These are phyloP conservation scores for Cotesia vestalis DNA, from an alignment of 1,140 invertebrate species.

Conservation along the genomic window DNA sequence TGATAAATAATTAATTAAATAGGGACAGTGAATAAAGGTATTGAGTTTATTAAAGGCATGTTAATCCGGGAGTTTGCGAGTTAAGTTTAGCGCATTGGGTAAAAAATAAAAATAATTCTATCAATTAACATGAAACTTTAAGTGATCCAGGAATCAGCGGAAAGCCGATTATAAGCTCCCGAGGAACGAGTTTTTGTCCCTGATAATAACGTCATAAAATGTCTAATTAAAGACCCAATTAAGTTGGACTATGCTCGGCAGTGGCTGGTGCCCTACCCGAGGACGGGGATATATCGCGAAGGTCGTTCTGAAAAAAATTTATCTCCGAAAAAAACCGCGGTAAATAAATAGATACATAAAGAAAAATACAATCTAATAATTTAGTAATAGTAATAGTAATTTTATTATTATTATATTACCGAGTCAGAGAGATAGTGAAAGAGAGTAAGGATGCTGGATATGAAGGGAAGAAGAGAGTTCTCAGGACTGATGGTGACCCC, in stretches of 20 bases:
- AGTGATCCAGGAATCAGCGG: conserved; percentile 9
- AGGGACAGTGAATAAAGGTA: not conserved
- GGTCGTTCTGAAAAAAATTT: too few species aligned
- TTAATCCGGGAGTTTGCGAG: not conserved
- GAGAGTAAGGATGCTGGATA: not conserved
- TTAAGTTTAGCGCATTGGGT: not conserved
- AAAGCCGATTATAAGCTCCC: conserved; percentile 5
- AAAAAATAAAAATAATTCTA: conserved; percentile 15
- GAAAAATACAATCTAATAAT: too few species aligned
- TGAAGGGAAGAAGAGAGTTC: not conserved
- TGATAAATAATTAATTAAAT: not conserved
- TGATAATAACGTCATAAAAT: conserved; percentile 21
- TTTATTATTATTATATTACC: too few species aligned
- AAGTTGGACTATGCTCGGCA: conserved; percentile 3
- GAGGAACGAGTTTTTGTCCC: conserved; percentile 15
- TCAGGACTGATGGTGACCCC: conserved; percentile 20
- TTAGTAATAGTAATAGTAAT: too few species aligned
- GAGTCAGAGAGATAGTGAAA: not conserved
- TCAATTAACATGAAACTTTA: conserved; percentile 21
- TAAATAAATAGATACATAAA: too few species aligned
- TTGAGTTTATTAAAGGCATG: too few species aligned
- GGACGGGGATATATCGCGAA: too few species aligned
- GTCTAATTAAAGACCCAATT: conserved; percentile 22
- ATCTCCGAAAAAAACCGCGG: too few species aligned
- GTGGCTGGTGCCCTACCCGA: not conserved